A percentile compares a stretch with the other conserved stretches of the same genome.
phyloP scores from a whole-genome alignment of 2,888 invertebrate species.

The Melikaiella ostensackeni region DNA sequence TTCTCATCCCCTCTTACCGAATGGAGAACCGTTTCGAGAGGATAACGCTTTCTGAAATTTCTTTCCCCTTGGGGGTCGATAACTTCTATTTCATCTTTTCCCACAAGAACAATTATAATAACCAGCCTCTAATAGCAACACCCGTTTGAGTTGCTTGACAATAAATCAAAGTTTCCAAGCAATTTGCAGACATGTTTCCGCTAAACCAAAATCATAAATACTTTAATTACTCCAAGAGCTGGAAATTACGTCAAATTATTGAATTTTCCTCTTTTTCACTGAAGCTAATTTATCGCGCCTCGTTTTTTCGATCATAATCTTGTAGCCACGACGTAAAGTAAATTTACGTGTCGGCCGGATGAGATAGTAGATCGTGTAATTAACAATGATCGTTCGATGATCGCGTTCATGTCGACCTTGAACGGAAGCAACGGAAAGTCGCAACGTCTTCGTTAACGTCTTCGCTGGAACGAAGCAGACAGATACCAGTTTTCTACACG shows the following conservation, averaged over 20 bases:
- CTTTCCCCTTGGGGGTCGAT: neutral
- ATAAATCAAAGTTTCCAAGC: neutral
- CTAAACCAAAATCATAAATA: neutral
- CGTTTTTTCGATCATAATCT: conserved; percentile 42
- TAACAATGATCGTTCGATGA: conserved; percentile 48
- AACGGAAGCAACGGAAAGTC: conserved; percentile 42
- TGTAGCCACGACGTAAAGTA: conserved; percentile 43
- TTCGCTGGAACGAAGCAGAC: conserved; percentile 15
- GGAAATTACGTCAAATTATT: neutral
- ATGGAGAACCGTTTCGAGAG: neutral
- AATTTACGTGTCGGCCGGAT: conserved; percentile 47
- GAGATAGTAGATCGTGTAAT: conserved; percentile 48
- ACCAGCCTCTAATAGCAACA: too few relatives aligned
- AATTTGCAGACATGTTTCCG: neutral
- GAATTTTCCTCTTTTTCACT: neutral
- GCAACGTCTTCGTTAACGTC: conserved; percentile 48
- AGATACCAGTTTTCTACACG: conserved; percentile 24
- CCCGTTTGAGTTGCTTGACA: neutral
- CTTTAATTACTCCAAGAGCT: conserved; percentile 9
- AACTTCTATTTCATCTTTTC: neutral
- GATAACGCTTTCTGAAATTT: neutral
- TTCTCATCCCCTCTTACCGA: conserved; percentile 1
- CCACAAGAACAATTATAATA: too few relatives aligned
- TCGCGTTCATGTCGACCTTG: conserved; percentile 14
- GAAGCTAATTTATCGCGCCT: conserved; percentile 10